phyloP scores from a whole-genome alignment of 2,113 vertebrate species.

The Eleginops maclovinus region DNA sequence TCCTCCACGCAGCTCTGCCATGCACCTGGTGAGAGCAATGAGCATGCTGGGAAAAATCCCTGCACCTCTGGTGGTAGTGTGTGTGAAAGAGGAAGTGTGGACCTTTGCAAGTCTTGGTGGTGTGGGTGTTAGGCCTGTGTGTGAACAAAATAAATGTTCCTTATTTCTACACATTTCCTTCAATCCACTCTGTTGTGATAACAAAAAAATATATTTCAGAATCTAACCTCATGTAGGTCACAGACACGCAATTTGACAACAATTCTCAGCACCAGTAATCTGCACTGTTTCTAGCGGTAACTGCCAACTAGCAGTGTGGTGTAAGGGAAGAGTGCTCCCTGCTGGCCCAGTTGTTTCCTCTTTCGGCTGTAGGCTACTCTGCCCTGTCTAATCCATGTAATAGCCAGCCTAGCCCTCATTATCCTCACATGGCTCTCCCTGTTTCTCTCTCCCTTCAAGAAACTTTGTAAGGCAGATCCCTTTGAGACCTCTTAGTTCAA shows the following conservation, averaged over 20 bases:
- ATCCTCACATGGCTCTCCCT: conserved; percentile 47
- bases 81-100: conserved; percentile 36
- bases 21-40: conserved; percentile 96
- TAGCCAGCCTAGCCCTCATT: conserved; percentile 53
- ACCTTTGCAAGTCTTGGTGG: background rate
- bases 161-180: conserved; percentile 3
- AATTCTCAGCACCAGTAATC: conserved; percentile 23
- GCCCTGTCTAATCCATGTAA: conserved; percentile 55
- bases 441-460: conserved; percentile 29
- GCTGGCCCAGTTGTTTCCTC: conserved; percentile 57
- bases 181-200: conserved; percentile 10
- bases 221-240: conserved; percentile 46
- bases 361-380: conserved; percentile 49
- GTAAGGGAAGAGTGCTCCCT: conserved; percentile 80
- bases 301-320: conserved; percentile 17
- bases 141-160: conserved; percentile 7
- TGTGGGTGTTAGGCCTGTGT: conserved; percentile 18
- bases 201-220: conserved; percentile 51
- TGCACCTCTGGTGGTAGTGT: conserved; percentile 50
- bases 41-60: conserved; percentile 75
- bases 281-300: conserved; percentile 26
- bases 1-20: conserved; percentile 99
- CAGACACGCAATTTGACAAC: conserved; percentile 35
- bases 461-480: conserved; percentile 33
- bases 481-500: conserved; percentile 48